Evolutionary conservation across 2,888 invertebrate genomes (phyloP), one percentile per base, ranked within the genome.

Genomic region (Trichacis sp.): DNA sequence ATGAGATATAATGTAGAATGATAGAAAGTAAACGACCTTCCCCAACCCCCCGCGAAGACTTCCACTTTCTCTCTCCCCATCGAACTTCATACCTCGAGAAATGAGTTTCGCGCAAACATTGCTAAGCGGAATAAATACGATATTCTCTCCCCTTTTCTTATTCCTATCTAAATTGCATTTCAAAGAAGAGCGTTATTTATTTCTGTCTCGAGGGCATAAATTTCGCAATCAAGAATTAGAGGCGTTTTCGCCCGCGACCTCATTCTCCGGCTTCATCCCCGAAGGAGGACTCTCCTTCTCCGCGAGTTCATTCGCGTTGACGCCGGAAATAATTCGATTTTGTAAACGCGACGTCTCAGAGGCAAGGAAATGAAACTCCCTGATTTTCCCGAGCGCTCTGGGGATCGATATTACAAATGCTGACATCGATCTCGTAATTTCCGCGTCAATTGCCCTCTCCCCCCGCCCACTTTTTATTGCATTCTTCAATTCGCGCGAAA

Each of bases 81-180:
- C 52, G 60, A 60, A 57, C 55, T 57, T 65, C 50, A 36, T 61
- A 18, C 47, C 69, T 75, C 72, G 68, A 73, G 73, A 77, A 77
- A 75, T 78, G 76, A 76, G 75, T 75, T 76, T 76, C 73, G 47
- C 76, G 73, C 75, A 73, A 76, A 77, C 75, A 74, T 74, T 65
- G 69, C 72, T 65, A 75, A 74, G 69, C 72, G 70, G 71, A 78
- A 77, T 75, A 76, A 76, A 76, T 73, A 72, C 73, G 63, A 68
- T 58, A 64, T 63, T 63, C 64, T 60, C 57, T 58, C 12, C 30
- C 42, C 48, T 33, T 54, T 57, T 55, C 52, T 54, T 54, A 48
- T 60, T 58, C 58, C 75, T 75, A 73, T 76, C 76, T 76, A 77
- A 77, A 77, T 77, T 78, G 77, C 74, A 75, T 77, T 77, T 75